Base-by-base conservation (phyloP, 2,888 invertebrate species). In the Macaria liturata region DNA sequence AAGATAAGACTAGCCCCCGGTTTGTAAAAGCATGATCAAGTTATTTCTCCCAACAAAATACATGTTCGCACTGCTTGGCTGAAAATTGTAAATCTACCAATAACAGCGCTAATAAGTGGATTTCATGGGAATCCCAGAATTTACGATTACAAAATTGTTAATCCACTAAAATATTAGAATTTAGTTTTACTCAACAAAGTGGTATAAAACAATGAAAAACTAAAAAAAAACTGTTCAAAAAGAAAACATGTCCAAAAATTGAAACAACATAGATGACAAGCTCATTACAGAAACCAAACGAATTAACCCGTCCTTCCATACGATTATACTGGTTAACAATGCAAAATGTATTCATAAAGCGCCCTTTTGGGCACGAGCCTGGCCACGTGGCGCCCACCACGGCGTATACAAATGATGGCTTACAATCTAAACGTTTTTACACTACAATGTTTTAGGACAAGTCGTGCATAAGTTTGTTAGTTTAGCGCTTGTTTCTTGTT, bases 381-480 rank as follows among this genome's bases (percentile, higher is more conserved):
- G 81, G 84, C 9, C 88, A 78, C 89, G 89, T 83, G 90, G 9
- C 77, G 46, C 20, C 54, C 70, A 61, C 81, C 83, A 78, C 81
- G 70, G 66, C 68, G 87, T 87, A 86, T 89, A 90, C 91, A 91
- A 91, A 90, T 90, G 75, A 87, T 79, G 86, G 90, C 86, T 90
- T 88, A 88, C 59, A 57, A 69, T 61, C 63, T 74, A 79, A 79
- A 73, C 69, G 61, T 74, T 75, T 20, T 20, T 75, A 76, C 68
- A 72, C 75, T 76, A 79, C 79, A 77, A 55, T 78, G 78, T 76
- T 73, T 42, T 42, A 65, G 72, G 75, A 74, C 80, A 80, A 88
- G 80, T 83, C 86, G 75, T 81, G 89, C 88, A 90, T 90, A 88
- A 76, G 83, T 78, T 86, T 87, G 88, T 86, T 88, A 82, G 87